Conservation (phyloP, 2,888 invertebrate species). For the Ectemnius continuus region DNA sequence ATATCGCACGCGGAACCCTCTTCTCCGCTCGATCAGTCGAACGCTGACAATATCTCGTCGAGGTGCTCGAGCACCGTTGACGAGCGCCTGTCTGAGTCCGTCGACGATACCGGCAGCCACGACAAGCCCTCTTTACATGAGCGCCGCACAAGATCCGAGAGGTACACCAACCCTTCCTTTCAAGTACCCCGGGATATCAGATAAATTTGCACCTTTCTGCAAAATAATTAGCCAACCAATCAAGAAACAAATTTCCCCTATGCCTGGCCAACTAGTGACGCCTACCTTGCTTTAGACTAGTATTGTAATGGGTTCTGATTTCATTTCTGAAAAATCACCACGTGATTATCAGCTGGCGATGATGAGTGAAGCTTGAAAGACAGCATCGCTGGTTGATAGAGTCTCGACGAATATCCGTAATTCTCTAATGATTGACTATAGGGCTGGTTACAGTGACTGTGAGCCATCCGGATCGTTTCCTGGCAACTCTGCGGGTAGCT, state of each 20-base stretch:
- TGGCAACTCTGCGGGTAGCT: constrained; percentile 76
- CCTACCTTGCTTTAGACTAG: too few species aligned
- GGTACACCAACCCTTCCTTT: constrained; percentile 58
- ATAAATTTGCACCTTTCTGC: too few species aligned
- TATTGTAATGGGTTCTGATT: too few species aligned
- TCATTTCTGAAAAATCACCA: too few species aligned
- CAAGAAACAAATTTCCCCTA: too few species aligned
- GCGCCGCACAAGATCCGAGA: constrained; percentile 72
- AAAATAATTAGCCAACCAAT: too few species aligned
- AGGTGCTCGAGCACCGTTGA: constrained; percentile 55
- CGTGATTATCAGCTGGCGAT: too few species aligned
- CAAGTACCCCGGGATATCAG: too few species aligned
- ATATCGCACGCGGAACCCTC: constrained; percentile 63
- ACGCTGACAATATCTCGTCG: constrained; percentile 55
- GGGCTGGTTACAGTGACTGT: constrained; percentile 74
- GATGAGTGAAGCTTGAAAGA: not conserved
- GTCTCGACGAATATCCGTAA: constrained; percentile 41
- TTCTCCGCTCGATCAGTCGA: constrained; percentile 61
- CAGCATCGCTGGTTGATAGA: constrained; percentile 19
- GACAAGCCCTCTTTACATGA: constrained; percentile 42
- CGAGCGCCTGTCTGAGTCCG: constrained; percentile 49
- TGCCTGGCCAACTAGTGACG: too few species aligned
- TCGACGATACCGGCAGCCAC: constrained; percentile 29
- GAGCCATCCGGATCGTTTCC: constrained; percentile 73
- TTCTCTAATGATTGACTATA: constrained; percentile 69